phyloP scores from a whole-genome alignment of 2,797 vertebrate genomes.

The Lacerta bilineata region DNA sequence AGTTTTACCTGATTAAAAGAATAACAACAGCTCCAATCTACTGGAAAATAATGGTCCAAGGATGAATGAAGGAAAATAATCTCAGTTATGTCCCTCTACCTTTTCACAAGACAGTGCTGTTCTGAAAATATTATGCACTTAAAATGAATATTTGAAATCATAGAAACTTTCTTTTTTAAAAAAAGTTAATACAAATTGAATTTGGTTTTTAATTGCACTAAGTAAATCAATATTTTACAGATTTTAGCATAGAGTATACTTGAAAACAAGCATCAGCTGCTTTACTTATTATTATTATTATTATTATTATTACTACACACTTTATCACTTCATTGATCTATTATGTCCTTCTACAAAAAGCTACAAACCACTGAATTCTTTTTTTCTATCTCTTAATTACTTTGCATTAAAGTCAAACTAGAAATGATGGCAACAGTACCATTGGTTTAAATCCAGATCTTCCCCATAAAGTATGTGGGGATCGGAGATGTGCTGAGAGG shows the following conservation, averaged over 20 bases:
- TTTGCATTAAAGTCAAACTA: background rate
- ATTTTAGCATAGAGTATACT: conserved; percentile 14
- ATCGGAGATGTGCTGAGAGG: background rate
- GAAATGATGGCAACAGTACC: background rate
- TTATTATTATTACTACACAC: background rate
- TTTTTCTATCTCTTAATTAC: background rate
- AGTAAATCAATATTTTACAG: conserved; percentile 23
- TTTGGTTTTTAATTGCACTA: conserved; percentile 23
- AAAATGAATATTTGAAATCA: conserved; percentile 39
- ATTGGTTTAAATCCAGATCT: background rate
- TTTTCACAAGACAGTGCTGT: conserved; percentile 15
- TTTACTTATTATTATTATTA: background rate
- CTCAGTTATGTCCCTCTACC: background rate
- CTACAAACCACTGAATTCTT: background rate
- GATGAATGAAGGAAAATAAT: background rate
- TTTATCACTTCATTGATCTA: background rate
- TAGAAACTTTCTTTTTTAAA: conserved; percentile 38
- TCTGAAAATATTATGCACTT: conserved; percentile 45
- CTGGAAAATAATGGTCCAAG: background rate
- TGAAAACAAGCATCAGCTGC: background rate
- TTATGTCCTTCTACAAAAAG: background rate
- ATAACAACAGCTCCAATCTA: background rate
- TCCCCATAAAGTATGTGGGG: background rate
- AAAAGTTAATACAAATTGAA: conserved; percentile 40
- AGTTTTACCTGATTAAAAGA: background rate